Base-by-base conservation (phyloP, 2,113 vertebrate genomes). In the Willisornis vidua region DNA sequence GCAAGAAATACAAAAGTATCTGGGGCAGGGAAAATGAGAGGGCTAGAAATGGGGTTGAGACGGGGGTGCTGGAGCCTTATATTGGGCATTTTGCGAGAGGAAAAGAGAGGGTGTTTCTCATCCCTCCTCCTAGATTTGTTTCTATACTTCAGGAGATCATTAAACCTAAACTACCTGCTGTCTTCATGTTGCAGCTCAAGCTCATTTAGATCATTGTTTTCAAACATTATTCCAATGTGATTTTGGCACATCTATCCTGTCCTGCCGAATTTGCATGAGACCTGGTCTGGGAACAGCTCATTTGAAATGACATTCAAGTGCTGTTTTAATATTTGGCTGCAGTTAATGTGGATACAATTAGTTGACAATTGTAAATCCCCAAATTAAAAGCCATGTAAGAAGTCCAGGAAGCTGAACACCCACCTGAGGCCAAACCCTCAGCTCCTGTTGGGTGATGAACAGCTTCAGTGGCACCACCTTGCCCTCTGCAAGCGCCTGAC, bases 341-440 rank as follows among this genome's bases (percentile, higher is more conserved):
- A 81, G 77, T 51, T 93, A 74, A 71, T 12, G 39, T 81, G 70
- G 59, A n/a, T 52, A 57, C 81, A 92, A 89, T 96, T 94, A 94
- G 77, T 45, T 65, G 89, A 82, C 89, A 85, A 81, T 68, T 93
- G 73, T 57, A 95, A 94, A 94, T 89, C 77, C 52, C 81, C 66
- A 24, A 45, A 80, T 94, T 84, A 48, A 87, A 89, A 92, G 55
- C 66, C 76, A 57, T 45, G 31, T 39, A 51, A 87, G 93, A 89
- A 68, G 76, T 24, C 59, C 26, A 90, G 93, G 89, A 95, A 93
- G 81, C 77, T 46, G 84, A 74, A 74, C 4, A 9, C 6, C 2
- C 77, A 71, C 73, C 80, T 11, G 73, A 67, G 73, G 91, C 80
- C 93, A 92, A 95, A 81, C 68, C 68, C 59, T 77, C 46, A 41